phyloP scores from a whole-genome alignment of 2,113 vertebrate genomes.

The Phoenicopterus ruber region DNA sequence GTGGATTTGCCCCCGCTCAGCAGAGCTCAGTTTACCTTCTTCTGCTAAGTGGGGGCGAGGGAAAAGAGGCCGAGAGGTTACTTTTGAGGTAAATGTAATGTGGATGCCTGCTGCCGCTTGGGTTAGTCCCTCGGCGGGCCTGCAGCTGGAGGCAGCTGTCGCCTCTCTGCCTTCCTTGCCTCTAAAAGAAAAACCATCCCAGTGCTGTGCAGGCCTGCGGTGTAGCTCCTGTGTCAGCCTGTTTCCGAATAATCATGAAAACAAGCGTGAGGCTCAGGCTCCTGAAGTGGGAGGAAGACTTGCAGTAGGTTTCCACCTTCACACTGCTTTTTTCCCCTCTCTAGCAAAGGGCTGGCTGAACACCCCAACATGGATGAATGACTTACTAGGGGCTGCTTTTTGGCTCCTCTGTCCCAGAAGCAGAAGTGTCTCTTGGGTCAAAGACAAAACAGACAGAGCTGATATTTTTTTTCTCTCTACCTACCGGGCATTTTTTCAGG shows the following conservation, averaged over 20 bases:
- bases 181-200: background rate
- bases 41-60: background rate
- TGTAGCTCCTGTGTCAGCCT: background rate
- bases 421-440: background rate
- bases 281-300: background rate
- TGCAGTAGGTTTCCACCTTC: background rate
- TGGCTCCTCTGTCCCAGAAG: background rate
- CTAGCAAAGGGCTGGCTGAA: background rate
- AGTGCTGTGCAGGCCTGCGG: rapidly evolving
- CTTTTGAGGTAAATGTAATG: background rate
- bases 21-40: background rate
- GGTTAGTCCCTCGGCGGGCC: background rate
- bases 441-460: background rate
- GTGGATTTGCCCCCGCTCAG: background rate
- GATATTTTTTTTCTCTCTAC: background rate
- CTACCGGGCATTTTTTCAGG: background rate
- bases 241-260: background rate
- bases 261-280: background rate
- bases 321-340: background rate
- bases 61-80: background rate
- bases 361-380: background rate
- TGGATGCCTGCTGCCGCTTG: background rate
- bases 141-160: background rate
- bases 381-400: background rate
- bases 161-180: background rate